These are phyloP conservation scores for Drosophila testacea DNA, from an alignment of 2,888 invertebrate genomes.

Conservation along the genomic window DNA sequence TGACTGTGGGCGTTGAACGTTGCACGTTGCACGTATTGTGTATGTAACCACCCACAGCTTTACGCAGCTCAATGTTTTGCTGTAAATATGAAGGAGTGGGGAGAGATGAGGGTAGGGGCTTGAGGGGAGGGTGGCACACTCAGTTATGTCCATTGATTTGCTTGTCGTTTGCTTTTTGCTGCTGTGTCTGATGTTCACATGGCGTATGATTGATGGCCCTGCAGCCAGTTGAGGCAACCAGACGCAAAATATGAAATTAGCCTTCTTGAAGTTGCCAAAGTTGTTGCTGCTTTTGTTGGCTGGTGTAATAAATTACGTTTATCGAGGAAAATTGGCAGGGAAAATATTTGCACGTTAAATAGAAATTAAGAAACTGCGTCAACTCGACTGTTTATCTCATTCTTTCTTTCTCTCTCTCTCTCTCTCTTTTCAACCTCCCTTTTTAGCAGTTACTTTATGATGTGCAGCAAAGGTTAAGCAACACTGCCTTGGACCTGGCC, in stretches of 20 bases:
- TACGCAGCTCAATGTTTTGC: slow-evolving; percentile 22
- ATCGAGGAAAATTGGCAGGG: slow-evolving; percentile 68
- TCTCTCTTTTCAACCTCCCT: background rate
- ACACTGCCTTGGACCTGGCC: slow-evolving; percentile 18
- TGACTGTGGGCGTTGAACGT: slow-evolving; percentile 55
- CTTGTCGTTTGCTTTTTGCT: slow-evolving; percentile 40
- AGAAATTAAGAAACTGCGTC: slow-evolving; percentile 61
- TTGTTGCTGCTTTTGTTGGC: slow-evolving; percentile 35
- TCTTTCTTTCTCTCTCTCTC: background rate
- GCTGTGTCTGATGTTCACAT: slow-evolving; percentile 64
- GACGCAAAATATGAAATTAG: slow-evolving; percentile 71
- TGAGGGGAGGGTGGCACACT: background rate
- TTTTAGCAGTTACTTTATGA: slow-evolving; percentile 13
- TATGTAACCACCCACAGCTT: slow-evolving; percentile 51
- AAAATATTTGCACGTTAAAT: slow-evolving; percentile 75
- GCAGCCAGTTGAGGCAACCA: slow-evolving; percentile 51
- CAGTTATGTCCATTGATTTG: slow-evolving; percentile 45
- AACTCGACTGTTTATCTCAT: slow-evolving; percentile 8
- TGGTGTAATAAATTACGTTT: slow-evolving; percentile 67
- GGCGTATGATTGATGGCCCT: slow-evolving; percentile 80
- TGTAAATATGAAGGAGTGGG: background rate
- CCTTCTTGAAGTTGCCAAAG: slow-evolving; percentile 38
- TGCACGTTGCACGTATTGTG: slow-evolving; percentile 27
- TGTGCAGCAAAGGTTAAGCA: slow-evolving; percentile 31
- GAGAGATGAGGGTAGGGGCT: background rate